Evolutionary conservation across 2,888 invertebrate species (phyloP), one percentile per base, ranked within the genome.

Genomic region (Perizoma affinitatum): DNA sequence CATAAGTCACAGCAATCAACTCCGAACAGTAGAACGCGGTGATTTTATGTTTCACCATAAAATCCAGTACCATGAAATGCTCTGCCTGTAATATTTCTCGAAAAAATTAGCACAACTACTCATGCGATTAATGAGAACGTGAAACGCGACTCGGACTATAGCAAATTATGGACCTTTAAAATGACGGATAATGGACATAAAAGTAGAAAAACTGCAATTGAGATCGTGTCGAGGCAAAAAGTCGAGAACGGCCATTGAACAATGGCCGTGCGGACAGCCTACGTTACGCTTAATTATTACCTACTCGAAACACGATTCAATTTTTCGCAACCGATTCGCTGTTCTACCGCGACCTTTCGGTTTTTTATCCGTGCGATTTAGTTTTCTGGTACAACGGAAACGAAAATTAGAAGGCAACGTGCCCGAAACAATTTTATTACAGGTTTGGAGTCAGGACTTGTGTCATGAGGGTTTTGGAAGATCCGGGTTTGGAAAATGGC

Each of bases 51-150:
- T 82, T 80, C 81, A 66, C 78, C 84, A 84, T 85, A 78, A 86
- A 85, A 78, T 73, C 71, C 84, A 82, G 78, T 74, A 75, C 83
- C 88, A 84, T 88, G 84, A 88, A 88, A 87, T 86, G 82, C 80
- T 78, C 82, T 76, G 81, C 72, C 79, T 77, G 83, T 86, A 84
- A 86, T 86, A 85, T 83, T 84, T 79, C 79, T 83, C 73, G 81
- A 86, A 88, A 89, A 90, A 90, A 88, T 87, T 86, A 87, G 88
- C 87, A 80, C 88, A 87, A 81, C 88, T 85, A 88, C 79, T 90
- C 86, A 85, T 89, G 77, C 91, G 89, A 74, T 84, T 90, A 90
- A 91, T 90, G 83, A 86, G 87, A 89, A 87, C 88, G 84, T 82
- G 88, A 88, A 90, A 88, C 84, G 79, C 83, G 85, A 88, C 78